A percentile compares a stretch with the other conserved stretches of the same genome.
phyloP scores from a whole-genome alignment of 2,113 vertebrate species.

The Neolamprologus caudopunctatus region DNA sequence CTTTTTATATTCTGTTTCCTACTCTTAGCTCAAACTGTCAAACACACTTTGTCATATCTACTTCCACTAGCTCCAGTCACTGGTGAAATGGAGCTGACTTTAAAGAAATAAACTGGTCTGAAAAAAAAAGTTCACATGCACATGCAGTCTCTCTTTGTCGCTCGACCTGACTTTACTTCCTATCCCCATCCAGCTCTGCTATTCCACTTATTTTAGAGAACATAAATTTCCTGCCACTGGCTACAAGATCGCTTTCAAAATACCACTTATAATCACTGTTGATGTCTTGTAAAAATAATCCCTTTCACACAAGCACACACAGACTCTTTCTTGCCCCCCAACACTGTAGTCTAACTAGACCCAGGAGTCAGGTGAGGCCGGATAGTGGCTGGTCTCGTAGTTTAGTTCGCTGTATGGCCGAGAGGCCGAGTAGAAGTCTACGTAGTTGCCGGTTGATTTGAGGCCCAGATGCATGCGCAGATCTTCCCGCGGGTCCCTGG shows the following conservation, averaged over 20 bases:
- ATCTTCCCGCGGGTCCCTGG: conserved; percentile 72
- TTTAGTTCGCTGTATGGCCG: conserved; percentile 99
- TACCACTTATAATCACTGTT: conserved; percentile 15
- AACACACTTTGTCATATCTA: neutral
- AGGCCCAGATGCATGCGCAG: conserved; percentile 99
- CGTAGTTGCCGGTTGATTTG: conserved; percentile 98
- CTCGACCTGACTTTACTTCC: conserved; percentile 17
- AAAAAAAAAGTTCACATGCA: conserved; percentile 53
- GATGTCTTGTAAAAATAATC: conserved; percentile 50
- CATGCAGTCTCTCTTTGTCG: conserved; percentile 55
- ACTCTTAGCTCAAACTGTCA: neutral
- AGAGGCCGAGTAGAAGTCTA: conserved; percentile 99
- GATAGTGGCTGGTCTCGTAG: conserved; percentile 99
- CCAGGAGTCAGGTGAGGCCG: conserved; percentile 98
- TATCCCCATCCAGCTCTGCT: neutral
- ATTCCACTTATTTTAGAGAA: neutral
- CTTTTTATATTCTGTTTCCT: neutral
- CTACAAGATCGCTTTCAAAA: conserved; percentile 6
- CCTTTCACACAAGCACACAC: conserved; percentile 43
- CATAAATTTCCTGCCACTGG: neutral
- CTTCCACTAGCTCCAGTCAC: conserved; percentile 16
- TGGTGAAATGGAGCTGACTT: conserved; percentile 40
- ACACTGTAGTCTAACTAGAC: conserved; percentile 75
- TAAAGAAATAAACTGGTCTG: conserved; percentile 39
- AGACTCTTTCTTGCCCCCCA: conserved; percentile 12